Evolutionary conservation across 2,888 invertebrate species (phyloP).

Genomic region (Hetaerina titia): DNA sequence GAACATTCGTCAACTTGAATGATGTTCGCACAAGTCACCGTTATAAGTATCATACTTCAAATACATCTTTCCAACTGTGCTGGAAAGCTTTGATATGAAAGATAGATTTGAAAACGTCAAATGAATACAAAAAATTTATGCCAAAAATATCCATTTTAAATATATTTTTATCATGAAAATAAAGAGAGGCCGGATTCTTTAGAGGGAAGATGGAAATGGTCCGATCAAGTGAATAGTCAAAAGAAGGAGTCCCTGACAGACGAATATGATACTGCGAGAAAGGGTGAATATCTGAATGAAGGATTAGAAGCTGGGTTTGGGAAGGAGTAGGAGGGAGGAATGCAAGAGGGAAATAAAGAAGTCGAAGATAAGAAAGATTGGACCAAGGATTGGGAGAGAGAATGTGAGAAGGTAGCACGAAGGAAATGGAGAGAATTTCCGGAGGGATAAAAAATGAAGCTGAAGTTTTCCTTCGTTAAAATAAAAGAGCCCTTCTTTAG

Average conservation of each 20-base stretch:
- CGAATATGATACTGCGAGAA: not conserved
- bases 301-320: not conserved
- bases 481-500: not conserved
- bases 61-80: no score
- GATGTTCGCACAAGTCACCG: no score
- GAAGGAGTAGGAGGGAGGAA: not conserved
- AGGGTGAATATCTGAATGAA: not conserved
- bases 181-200: not conserved
- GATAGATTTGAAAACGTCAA: no score
- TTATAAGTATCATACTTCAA: no score
- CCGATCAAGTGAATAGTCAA: not conserved
- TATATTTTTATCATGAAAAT: not conserved
- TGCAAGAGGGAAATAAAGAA: not conserved
- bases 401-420: not conserved
- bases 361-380: not conserved
- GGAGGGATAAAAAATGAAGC: conserved; percentile 13
- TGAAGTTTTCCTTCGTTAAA: conserved; percentile 40
- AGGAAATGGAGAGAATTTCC: not conserved
- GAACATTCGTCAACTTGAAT: no score
- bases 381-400: not conserved
- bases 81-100: no score
- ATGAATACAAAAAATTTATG: no score
- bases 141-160: no score
- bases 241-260: not conserved
- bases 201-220: not conserved